Conservation (phyloP, 2,797 vertebrate genomes). For the Parauchenoglanis ngamensis region DNA sequence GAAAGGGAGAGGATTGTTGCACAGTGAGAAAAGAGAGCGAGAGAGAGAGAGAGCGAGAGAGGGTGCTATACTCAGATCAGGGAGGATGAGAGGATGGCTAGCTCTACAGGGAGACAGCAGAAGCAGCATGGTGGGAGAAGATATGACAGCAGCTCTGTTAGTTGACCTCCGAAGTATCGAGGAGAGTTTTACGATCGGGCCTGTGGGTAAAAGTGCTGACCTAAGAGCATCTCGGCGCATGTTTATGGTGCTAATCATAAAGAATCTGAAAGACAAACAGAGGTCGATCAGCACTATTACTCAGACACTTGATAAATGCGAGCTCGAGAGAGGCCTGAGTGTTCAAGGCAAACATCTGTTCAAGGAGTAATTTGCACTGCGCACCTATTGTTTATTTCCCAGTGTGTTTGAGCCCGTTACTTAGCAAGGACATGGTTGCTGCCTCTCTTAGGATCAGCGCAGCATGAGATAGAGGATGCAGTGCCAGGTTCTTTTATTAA, state of each 20-base stretch:
- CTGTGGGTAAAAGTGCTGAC: conserved; percentile 36
- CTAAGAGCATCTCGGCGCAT: conserved; percentile 3
- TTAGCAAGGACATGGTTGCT: conserved; percentile 36
- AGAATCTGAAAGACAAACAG: conserved; percentile 22
- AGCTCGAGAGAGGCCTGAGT: conserved; percentile 9
- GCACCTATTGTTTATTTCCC: conserved; percentile 45
- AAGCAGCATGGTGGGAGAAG: conserved; percentile 20
- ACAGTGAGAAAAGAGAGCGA: neutral
- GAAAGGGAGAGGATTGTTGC: conserved; percentile 18
- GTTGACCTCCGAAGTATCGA: conserved; percentile 33
- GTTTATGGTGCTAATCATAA: conserved; percentile 23
- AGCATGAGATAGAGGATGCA: conserved; percentile 16
- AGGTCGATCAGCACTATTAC: conserved; percentile 31
- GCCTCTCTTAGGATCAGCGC: conserved; percentile 9
- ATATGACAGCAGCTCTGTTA: conserved; percentile 37
- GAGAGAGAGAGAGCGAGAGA: neutral
- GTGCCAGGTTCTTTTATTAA: neutral
- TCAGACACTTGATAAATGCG: neutral
- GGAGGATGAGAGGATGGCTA: conserved; percentile 6
- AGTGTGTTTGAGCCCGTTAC: conserved; percentile 27
- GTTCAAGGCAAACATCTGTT: conserved; percentile 47
- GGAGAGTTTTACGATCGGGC: conserved; percentile 1
- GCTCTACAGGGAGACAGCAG: conserved; percentile 24
- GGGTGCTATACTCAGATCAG: neutral
- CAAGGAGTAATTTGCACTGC: conserved; percentile 18